Conservation (phyloP, 2,797 vertebrate species). For the Scolopax rusticola region DNA sequence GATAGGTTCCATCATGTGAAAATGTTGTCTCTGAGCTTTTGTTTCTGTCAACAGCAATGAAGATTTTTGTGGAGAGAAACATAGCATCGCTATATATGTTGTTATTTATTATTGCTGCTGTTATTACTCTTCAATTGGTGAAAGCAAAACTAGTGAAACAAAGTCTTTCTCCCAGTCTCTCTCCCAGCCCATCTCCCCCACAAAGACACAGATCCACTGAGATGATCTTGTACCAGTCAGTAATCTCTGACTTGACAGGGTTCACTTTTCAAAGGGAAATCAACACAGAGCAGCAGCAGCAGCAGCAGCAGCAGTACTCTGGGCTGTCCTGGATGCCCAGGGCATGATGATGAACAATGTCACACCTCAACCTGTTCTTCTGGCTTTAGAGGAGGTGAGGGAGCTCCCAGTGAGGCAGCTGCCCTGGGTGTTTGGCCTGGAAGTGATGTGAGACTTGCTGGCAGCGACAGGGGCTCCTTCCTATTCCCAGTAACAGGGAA, state of each 20-base stretch:
- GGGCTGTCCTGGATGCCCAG: neutral
- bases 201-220: neutral
- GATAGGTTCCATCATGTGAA: neutral
- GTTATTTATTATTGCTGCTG: neutral
- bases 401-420: neutral
- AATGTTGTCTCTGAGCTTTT: neutral
- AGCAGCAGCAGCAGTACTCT: neutral
- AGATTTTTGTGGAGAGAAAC: neutral
- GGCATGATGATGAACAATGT: neutral
- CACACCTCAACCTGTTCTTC: constrained; percentile 4
- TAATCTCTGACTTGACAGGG: neutral
- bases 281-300: neutral
- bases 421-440: neutral
- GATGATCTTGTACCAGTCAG: neutral
- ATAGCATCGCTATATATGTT: neutral
- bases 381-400: neutral
- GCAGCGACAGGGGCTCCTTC: neutral
- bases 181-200: neutral
- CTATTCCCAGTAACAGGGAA: rapidly evolving
- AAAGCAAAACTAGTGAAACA: neutral
- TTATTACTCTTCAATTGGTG: neutral
- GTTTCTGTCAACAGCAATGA: neutral
- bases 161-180: neutral
- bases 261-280: neutral
- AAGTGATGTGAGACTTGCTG: neutral